Percentiles rank a stretch among this genome's conserved stretches.
These are phyloP conservation scores for Cinclus cinclus DNA, from an alignment of 2,113 vertebrate genomes.

Conservation along the genomic window DNA sequence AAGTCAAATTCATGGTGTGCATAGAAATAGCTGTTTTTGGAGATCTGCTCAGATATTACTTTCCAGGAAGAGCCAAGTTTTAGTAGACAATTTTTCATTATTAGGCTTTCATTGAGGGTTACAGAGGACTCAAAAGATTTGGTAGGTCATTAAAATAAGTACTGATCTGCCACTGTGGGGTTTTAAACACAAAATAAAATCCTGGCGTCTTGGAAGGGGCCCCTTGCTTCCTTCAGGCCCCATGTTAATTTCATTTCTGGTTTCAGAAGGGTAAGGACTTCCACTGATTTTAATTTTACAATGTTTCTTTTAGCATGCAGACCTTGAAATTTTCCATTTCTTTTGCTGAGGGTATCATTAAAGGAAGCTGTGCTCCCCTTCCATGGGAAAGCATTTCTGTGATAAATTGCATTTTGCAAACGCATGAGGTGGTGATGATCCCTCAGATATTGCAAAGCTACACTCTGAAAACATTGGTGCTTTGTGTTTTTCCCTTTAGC, in stretches of 20 bases:
- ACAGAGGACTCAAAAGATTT: constrained; percentile 8
- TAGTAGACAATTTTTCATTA: neutral
- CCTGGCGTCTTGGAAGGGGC: neutral
- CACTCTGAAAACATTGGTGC: neutral
- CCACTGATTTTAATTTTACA: neutral
- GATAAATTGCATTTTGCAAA: neutral
- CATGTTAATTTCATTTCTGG: neutral
- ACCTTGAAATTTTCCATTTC: neutral
- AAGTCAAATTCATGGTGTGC: neutral
- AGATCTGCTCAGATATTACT: neutral
- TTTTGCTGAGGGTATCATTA: neutral
- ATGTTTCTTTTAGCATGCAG: neutral
- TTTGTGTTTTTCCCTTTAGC: neutral
- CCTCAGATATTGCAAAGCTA: neutral
- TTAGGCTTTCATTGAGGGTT: neutral
- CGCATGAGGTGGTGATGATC: neutral
- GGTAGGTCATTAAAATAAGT: neutral
- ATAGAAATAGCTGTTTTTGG: neutral
- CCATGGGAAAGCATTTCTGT: neutral
- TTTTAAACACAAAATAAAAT: constrained; percentile 38
- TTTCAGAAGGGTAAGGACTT: neutral
- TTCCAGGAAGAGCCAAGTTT: constrained; percentile 4
- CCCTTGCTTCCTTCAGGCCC: neutral
- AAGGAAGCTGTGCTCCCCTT: neutral
- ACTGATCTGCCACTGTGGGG: neutral